Evolutionary conservation across 2,888 invertebrate species (phyloP).

Genomic region (Andricus quercusramuli): DNA sequence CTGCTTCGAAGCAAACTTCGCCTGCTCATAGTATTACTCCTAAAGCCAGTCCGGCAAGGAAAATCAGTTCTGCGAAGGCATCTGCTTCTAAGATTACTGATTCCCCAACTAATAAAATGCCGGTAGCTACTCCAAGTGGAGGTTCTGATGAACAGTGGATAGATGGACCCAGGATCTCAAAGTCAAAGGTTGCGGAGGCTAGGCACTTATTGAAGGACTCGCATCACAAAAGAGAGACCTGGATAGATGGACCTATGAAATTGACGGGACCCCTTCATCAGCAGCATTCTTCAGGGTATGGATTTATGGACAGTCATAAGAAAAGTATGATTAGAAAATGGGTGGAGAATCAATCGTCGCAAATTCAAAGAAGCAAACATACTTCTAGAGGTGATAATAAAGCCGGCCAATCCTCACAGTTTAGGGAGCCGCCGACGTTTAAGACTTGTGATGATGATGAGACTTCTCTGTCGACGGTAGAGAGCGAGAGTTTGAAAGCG

Average conservation of each 20-base stretch:
- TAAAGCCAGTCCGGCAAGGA: conserved; percentile 81
- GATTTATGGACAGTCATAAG: conserved; percentile 95
- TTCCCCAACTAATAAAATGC: conserved; percentile 74
- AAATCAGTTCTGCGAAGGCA: conserved; percentile 80
- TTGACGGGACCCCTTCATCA: conserved; percentile 78
- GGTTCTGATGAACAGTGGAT: conserved; percentile 96
- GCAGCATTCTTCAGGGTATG: conserved; percentile 84
- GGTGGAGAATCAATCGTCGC: conserved; percentile 94
- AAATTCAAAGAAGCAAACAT: conserved; percentile 86
- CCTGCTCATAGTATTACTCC: conserved; percentile 82
- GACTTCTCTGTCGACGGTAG: conserved; percentile 74
- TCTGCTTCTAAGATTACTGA: conserved; percentile 78
- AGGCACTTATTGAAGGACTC: conserved; percentile 89
- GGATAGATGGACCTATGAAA: conserved; percentile 97
- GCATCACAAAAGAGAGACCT: conserved; percentile 92
- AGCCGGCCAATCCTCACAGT: conserved; percentile 78
- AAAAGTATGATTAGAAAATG: conserved; percentile 95
- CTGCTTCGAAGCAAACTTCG: conserved; percentile 79
- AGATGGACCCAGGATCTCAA: conserved; percentile 95
- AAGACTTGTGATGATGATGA: conserved; percentile 82
- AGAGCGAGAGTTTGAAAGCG: conserved; percentile 73
- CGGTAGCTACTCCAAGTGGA: conserved; percentile 75
- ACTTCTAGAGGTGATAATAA: conserved; percentile 79
- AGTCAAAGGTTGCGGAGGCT: conserved; percentile 90
- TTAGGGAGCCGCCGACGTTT: conserved; percentile 83